Evolutionary conservation across 2,888 invertebrate species (phyloP).

Genomic region (Argyra leucocephala): DNA sequence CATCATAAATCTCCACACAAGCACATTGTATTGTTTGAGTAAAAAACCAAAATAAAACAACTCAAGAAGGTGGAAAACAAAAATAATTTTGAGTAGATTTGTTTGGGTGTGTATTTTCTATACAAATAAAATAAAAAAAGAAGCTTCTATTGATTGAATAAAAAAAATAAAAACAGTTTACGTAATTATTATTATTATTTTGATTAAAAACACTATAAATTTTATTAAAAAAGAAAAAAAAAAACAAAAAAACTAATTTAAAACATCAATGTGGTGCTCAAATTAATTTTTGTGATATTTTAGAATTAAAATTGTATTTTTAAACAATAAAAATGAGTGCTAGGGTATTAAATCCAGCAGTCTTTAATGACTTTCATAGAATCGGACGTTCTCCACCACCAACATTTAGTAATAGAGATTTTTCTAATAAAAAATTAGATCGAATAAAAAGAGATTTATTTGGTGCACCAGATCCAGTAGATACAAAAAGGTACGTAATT

Average conservation of each 20-base stretch:
- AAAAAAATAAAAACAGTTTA: too few relatives aligned
- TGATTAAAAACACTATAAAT: too few relatives aligned
- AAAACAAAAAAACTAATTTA: background rate
- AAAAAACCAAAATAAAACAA: too few relatives aligned
- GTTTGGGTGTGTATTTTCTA: too few relatives aligned
- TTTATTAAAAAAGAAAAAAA: background rate
- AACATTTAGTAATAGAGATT: slow-evolving; percentile 29
- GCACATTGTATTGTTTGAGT: too few relatives aligned
- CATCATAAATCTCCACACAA: background rate
- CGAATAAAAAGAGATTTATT: slow-evolving; percentile 41
- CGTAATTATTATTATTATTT: background rate
- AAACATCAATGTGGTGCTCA: too few relatives aligned
- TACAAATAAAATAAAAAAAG: too few relatives aligned
- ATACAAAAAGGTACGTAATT: slow-evolving; percentile 35
- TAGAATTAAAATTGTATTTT: background rate
- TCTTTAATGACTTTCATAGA: slow-evolving; percentile 35
- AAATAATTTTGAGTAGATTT: background rate
- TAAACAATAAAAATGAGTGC: slow-evolving; percentile 29
- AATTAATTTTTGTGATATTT: too few relatives aligned
- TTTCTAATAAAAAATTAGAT: slow-evolving; percentile 33
- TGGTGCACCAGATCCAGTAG: slow-evolving; percentile 33
- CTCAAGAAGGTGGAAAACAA: background rate
- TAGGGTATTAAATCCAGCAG: slow-evolving; percentile 36
- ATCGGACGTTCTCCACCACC: slow-evolving; percentile 31
- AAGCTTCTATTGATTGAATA: too few relatives aligned